These are phyloP conservation scores for Colletes collaris DNA, from an alignment of 2,888 invertebrate genomes.

Conservation along the genomic window DNA sequence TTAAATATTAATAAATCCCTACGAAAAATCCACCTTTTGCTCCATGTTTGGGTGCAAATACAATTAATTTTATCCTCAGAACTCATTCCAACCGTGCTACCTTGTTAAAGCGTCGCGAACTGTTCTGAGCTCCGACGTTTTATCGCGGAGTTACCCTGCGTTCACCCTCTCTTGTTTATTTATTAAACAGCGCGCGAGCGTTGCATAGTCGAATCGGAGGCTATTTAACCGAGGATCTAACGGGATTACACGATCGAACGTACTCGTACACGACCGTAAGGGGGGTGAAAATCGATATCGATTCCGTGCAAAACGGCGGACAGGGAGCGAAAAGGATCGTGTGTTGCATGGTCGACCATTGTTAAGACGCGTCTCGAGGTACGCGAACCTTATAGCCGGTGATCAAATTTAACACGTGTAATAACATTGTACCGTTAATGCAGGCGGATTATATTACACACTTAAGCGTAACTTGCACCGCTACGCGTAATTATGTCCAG, in stretches of 20 bases:
- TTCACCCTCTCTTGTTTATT: slow-evolving; percentile 18
- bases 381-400: slow-evolving; percentile 64
- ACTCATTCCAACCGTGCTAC: too few species aligned
- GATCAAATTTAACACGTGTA: slow-evolving; percentile 72
- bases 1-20: too few species aligned
- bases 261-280: not conserved
- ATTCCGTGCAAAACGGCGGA: slow-evolving; percentile 24
- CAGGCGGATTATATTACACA: slow-evolving; percentile 66
- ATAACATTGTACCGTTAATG: slow-evolving; percentile 69
- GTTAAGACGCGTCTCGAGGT: slow-evolving; percentile 53
- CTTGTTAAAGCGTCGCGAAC: too few species aligned
- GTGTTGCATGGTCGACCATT: slow-evolving; percentile 44
- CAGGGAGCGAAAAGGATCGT: not conserved
- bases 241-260: slow-evolving; percentile 30
- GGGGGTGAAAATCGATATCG: slow-evolving; percentile 53
- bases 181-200: slow-evolving; percentile 7
- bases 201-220: not conserved
- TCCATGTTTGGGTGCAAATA: too few species aligned
- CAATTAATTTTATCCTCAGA: too few species aligned
- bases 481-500: slow-evolving; percentile 65
- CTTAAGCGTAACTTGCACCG: slow-evolving; percentile 69
- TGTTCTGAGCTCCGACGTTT: too few species aligned
- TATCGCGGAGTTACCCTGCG: too few species aligned
- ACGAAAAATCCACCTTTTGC: too few species aligned
- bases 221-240: slow-evolving; percentile 44